Evolutionary conservation across 2,113 vertebrate genomes (phyloP).

Genomic region (Machaerirhynchus nigripectus): DNA sequence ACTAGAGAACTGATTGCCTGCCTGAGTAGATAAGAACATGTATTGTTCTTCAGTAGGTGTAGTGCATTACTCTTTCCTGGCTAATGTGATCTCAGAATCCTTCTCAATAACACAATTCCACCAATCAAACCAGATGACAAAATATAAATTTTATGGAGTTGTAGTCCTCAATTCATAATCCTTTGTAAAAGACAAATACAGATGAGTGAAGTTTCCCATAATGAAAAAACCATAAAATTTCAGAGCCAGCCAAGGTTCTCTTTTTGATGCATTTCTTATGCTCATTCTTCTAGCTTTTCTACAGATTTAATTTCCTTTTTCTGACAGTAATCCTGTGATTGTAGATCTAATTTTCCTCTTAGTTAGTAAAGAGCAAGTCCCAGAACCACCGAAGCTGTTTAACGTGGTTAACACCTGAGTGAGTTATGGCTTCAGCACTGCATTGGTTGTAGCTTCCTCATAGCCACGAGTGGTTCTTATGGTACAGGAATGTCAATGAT

Average conservation of each 20-base stretch:
- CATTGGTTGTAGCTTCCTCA: slow-evolving; percentile 50
- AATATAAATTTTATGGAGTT: slow-evolving; percentile 70
- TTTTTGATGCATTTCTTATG: slow-evolving; percentile 41
- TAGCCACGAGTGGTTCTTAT: slow-evolving; percentile 3
- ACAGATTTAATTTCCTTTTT: slow-evolving; percentile 48
- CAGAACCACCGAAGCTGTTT: slow-evolving; percentile 51
- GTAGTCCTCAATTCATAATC: slow-evolving; percentile 72
- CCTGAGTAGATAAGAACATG: slow-evolving; percentile 47
- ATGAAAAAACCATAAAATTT: slow-evolving; percentile 59
- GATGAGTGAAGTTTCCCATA: slow-evolving; percentile 57
- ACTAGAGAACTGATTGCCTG: slow-evolving; percentile 61
- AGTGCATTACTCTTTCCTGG: slow-evolving; percentile 59
- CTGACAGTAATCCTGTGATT: slow-evolving; percentile 37
- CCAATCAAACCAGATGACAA: slow-evolving; percentile 69
- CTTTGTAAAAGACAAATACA: slow-evolving; percentile 65
- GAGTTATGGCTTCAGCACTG: slow-evolving; percentile 55
- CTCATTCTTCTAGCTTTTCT: slow-evolving; percentile 21
- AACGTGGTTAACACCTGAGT: slow-evolving; percentile 64
- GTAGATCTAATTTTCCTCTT: slow-evolving; percentile 56
- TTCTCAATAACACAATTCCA: slow-evolving; percentile 64
- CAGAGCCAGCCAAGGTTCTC: neutral
- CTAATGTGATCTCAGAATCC: slow-evolving; percentile 59
- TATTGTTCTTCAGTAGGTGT: slow-evolving; percentile 59
- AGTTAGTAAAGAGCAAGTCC: slow-evolving; percentile 54
- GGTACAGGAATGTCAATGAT: slow-evolving; percentile 22